Evolutionary conservation across 2,113 vertebrate species (phyloP).

Genomic region (Serilophus lunatus): DNA sequence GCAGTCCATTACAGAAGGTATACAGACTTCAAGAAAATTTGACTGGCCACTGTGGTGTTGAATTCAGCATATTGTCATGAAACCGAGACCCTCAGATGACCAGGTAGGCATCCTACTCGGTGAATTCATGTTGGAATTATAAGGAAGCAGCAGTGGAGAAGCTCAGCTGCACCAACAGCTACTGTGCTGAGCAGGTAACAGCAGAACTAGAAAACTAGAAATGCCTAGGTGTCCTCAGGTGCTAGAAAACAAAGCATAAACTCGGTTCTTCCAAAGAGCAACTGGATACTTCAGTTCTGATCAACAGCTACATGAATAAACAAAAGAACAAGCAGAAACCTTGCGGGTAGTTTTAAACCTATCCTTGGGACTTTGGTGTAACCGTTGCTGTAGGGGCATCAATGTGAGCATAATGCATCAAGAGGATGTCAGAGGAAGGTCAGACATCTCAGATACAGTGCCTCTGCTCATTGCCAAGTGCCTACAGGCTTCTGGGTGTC

Average conservation of each 20-base stretch:
- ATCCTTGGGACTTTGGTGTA: not conserved
- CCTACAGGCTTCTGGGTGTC: not conserved
- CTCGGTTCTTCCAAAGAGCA: not conserved
- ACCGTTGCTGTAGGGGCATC: not conserved
- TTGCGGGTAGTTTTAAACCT: not conserved
- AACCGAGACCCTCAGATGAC: not conserved
- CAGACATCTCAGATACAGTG: rapidly evolving
- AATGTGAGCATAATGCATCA: rapidly evolving
- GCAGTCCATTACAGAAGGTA: not conserved
- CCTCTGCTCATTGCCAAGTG: not conserved
- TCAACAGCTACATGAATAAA: not conserved
- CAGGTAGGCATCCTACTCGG: not conserved
- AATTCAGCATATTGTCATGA: not conserved
- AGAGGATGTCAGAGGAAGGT: not conserved
- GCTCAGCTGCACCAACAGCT: not conserved
- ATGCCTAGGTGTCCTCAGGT: not conserved
- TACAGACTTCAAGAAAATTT: not conserved
- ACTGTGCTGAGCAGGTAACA: not conserved
- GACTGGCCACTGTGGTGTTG: not conserved
- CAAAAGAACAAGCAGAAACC: not conserved
- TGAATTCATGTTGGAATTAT: not conserved
- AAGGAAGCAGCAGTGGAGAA: not conserved
- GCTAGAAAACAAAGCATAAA: not conserved
- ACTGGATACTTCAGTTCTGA: not conserved
- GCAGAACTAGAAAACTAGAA: not conserved